phyloP scores from a whole-genome alignment of 2,888 invertebrate genomes.

The Eupeodes latifasciatus region DNA sequence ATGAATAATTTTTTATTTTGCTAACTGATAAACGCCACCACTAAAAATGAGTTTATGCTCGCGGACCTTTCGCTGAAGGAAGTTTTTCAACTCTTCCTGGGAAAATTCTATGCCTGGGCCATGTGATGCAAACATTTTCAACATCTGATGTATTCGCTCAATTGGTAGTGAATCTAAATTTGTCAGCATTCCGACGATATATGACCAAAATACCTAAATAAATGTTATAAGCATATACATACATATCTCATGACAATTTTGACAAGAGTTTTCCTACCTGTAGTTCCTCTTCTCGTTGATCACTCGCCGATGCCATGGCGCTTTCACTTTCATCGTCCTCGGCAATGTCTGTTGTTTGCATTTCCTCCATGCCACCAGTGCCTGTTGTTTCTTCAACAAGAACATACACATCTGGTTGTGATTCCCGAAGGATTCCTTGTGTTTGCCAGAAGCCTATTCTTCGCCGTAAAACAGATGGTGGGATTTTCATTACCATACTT shows the following conservation, averaged over 20 bases:
- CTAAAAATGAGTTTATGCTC: slow-evolving; percentile 94
- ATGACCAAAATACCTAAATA: slow-evolving; percentile 92
- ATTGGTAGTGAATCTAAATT: slow-evolving; percentile 96
- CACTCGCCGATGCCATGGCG: slow-evolving; percentile 97
- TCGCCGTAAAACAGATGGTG: slow-evolving; percentile 92
- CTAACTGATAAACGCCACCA: slow-evolving; percentile 94
- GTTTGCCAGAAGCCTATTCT: slow-evolving; percentile 97
- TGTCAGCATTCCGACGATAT: slow-evolving; percentile 98
- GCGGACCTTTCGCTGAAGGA: slow-evolving; percentile 96
- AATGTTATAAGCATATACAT: not conserved
- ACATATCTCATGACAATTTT: not conserved
- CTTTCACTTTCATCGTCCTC: slow-evolving; percentile 97
- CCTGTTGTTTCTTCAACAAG: slow-evolving; percentile 88
- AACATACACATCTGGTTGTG: slow-evolving; percentile 89
- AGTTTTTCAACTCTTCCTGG: slow-evolving; percentile 93
- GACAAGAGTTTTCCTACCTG: slow-evolving; percentile 85
- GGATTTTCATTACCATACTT: slow-evolving; percentile 93
- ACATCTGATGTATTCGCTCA: slow-evolving; percentile 97
- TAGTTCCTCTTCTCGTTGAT: slow-evolving; percentile 96
- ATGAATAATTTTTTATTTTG: slow-evolving; percentile 86
- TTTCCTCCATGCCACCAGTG: slow-evolving; percentile 85
- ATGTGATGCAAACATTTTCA: slow-evolving; percentile 98
- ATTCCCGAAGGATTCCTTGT: slow-evolving; percentile 93
- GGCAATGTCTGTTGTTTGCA: slow-evolving; percentile 87
- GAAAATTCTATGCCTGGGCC: slow-evolving; percentile 95